Percentiles rank a stretch among this genome's conserved stretches.
phyloP scores from a whole-genome alignment of 1,140 invertebrate genomes.

The Elymnias hypermnestra region DNA sequence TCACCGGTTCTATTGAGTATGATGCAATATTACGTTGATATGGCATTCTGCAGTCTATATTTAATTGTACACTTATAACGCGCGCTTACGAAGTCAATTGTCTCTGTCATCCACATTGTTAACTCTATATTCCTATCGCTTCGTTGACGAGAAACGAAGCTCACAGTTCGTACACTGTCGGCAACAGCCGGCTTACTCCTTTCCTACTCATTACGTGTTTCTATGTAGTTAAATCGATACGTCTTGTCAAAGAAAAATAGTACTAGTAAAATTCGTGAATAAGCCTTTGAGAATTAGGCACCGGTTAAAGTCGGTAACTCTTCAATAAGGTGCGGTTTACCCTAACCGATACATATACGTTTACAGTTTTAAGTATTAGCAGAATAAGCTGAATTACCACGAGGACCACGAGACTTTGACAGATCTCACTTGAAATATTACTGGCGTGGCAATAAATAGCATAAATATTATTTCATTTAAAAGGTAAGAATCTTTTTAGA shows the following conservation, averaged over 20 bases:
- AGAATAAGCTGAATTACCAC: background rate
- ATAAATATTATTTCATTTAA: background rate
- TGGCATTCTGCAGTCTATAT: background rate
- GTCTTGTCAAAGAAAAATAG: too few relatives aligned
- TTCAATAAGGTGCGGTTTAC: too few relatives aligned
- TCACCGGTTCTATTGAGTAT: background rate
- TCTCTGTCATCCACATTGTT: background rate
- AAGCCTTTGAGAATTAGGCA: too few relatives aligned
- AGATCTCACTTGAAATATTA: background rate
- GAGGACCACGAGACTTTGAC: background rate
- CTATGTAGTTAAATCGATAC: background rate
- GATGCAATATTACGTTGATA: background rate
- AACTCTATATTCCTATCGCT: background rate
- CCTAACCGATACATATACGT: too few relatives aligned
- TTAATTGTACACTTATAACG: too few relatives aligned
- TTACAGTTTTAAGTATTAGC: background rate
- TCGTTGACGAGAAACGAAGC: background rate
- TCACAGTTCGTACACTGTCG: background rate
- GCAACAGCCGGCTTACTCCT: background rate
- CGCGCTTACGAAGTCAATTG: background rate
- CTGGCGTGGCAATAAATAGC: background rate
- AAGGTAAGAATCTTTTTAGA: background rate
- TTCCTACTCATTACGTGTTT: too few relatives aligned
- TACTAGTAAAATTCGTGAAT: background rate
- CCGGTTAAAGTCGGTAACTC: too few relatives aligned